Evolutionary conservation across 2,888 invertebrate genomes (phyloP).

Genomic region (Thymelicus sylvestris): DNA sequence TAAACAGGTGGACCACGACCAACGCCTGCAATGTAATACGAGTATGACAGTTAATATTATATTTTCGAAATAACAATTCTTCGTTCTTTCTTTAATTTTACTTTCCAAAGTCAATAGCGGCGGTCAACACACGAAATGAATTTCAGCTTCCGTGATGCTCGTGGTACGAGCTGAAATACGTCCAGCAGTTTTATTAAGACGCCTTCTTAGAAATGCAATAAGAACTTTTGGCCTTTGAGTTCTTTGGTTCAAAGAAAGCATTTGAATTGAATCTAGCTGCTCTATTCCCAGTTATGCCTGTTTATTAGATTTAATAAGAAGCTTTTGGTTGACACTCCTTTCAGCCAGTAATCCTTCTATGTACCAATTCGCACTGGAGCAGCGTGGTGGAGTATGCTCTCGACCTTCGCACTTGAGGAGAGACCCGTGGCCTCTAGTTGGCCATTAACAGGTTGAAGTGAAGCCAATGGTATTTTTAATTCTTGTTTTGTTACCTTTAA

Average conservation of each 20-base stretch:
- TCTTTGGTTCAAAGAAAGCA: slow-evolving; percentile 19
- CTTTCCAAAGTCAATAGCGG: slow-evolving; percentile 9
- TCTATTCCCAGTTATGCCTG: neutral
- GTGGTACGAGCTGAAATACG: neutral
- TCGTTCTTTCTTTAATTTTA: neutral
- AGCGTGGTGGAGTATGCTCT: no score
- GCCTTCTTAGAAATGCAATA: slow-evolving; percentile 31
- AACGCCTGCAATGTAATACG: no score
- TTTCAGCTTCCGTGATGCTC: neutral
- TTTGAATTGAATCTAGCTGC: slow-evolving; percentile 16
- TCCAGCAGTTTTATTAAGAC: slow-evolving; percentile 23
- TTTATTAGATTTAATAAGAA: neutral
- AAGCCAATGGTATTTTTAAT: no score
- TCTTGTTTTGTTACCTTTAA: no score
- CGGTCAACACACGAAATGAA: slow-evolving; percentile 24
- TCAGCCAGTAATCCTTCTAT: no score
- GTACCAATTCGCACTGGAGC: no score
- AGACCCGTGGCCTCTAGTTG: no score
- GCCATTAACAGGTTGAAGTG: no score
- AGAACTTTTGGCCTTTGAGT: slow-evolving; percentile 15
- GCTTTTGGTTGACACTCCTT: slow-evolving; percentile 20
- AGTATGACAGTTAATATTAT: no score
- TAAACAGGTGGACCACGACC: no score
- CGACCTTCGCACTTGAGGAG: no score
- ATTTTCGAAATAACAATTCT: no score